phyloP scores from a whole-genome alignment of 2,888 invertebrate genomes.

The Ecdyonurus torrentis region DNA sequence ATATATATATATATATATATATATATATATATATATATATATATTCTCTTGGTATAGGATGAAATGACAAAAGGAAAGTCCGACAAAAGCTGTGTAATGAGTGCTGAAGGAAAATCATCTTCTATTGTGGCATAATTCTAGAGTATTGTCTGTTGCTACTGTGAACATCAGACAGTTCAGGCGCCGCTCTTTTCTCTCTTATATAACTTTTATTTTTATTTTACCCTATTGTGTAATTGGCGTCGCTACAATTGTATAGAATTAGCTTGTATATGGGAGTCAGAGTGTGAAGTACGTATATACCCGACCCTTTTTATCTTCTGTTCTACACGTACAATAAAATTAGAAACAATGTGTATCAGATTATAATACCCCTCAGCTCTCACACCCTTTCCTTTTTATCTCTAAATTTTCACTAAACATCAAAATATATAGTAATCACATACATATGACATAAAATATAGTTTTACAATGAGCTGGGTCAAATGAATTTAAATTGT shows the following conservation, averaged over 20 bases:
- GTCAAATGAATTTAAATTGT: no score
- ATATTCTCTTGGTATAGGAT: conserved; percentile 9
- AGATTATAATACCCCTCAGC: neutral
- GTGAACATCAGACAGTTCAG: neutral
- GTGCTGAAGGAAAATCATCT: conserved; percentile 15
- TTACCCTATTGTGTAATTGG: neutral
- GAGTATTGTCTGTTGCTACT: conserved; percentile 11
- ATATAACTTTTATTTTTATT: neutral
- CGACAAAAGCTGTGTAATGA: conserved; percentile 15
- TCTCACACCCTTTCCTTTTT: neutral
- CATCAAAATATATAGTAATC: no score
- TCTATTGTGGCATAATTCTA: conserved; percentile 15
- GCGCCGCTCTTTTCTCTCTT: neutral
- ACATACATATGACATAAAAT: no score
- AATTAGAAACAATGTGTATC: no score
- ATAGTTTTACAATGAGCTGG: no score
- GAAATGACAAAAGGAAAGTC: conserved; percentile 13
- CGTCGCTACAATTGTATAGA: neutral
- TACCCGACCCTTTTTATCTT: neutral
- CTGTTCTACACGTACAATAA: no score
- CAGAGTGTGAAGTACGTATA: neutral
- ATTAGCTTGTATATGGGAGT: neutral
- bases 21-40: no score
- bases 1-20: no score
- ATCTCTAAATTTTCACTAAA: no score